Evolutionary conservation across 2,113 vertebrate genomes (phyloP).

Genomic region (Todiramphus saurophagus): DNA sequence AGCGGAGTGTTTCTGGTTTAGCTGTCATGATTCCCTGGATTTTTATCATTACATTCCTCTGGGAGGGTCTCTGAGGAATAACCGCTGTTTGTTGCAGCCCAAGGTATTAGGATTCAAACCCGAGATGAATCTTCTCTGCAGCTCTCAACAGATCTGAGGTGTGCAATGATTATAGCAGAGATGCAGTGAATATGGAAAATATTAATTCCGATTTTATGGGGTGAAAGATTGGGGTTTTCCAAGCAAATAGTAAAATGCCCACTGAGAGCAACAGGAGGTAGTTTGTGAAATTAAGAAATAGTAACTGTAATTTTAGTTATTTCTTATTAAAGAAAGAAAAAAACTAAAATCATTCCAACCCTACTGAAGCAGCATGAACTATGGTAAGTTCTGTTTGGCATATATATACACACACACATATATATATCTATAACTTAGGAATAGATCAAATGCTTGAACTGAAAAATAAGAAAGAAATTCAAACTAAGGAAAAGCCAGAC

Average conservation of each 20-base stretch:
- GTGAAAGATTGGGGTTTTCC: neutral
- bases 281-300: neutral
- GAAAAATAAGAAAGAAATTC: neutral
- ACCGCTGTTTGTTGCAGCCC: neutral
- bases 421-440: neutral
- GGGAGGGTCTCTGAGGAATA: neutral
- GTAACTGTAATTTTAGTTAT: neutral
- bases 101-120: neutral
- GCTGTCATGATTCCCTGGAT: neutral
- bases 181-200: neutral
- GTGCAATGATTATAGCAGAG: neutral
- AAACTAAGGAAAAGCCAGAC: neutral
- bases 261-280: neutral
- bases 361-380: neutral
- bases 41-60: neutral
- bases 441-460: neutral
- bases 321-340: neutral
- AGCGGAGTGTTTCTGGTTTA: neutral
- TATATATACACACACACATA: neutral
- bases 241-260: neutral
- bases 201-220: neutral
- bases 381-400: neutral
- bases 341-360: neutral
- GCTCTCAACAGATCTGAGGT: neutral
- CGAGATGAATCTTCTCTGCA: neutral